Base-by-base conservation (phyloP, 2,113 vertebrate genomes). In the Cottus gobio region DNA sequence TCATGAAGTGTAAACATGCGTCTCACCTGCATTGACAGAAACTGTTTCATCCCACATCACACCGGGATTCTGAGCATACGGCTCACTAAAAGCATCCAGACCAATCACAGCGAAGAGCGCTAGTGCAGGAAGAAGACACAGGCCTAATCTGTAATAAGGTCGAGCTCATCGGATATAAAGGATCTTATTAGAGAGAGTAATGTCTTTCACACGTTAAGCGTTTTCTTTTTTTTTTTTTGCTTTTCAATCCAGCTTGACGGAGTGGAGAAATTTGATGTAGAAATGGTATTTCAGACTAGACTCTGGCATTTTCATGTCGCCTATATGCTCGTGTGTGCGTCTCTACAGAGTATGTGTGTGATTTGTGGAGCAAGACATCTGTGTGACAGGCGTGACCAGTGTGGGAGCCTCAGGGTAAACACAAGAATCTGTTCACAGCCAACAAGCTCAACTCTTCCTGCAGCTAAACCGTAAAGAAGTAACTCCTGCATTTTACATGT, bases 301-400 rank as follows among this genome's bases (percentile, higher is more conserved):
- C 48, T 22, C 44, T 67, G 46, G 75, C 11, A 69, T 79, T 75
- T 34, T 77, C 54, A 65, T 75, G 79, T 46, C 22, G 44, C 42
- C 9, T 50, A 1, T 80, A 73, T 75, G 24, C 73, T 60, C 16
- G 62, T 10, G 64, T 75, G 82, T 30, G 39, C 22, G 34, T 65
- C 64, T 72, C 22, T 75, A 26, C 34, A 34, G 31, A 18, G 28
- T 10, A 31, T 63, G 67, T 64, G 82, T 83, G 78, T 77, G 81
- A 85, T 83, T 83, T 75, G 75, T 44, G 60, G 70, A 90, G 82
- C 81, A 80, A 82, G 85, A 84, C 87, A 89, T 91, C 72, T 85
- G 83, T 85, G 81, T 86, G 90, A 90, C 90, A 93, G 84, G 86
- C 87, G 62, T 89, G 86, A 91, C 87, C 72, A 75, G 73, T 37